phyloP scores from a whole-genome alignment of 2,113 vertebrate species.

The Xerus inauris region DNA sequence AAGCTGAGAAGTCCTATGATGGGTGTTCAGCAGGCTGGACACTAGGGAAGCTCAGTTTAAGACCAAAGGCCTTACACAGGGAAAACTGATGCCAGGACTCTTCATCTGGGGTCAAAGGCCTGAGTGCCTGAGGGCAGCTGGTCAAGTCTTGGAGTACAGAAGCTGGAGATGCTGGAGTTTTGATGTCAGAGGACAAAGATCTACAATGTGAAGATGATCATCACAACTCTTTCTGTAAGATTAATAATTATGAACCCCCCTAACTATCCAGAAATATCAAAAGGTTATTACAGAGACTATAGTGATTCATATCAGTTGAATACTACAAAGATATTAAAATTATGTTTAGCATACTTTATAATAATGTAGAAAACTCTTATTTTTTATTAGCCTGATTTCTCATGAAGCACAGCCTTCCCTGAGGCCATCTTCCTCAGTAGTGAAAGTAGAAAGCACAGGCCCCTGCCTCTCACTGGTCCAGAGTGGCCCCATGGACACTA shows the following conservation, averaged over 20 bases:
- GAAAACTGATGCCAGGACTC: neutral
- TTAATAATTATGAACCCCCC: neutral
- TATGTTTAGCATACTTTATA: neutral
- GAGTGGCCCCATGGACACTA: neutral
- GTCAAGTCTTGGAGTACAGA: neutral
- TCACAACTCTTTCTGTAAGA: constrained; percentile 8
- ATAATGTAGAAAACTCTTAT: neutral
- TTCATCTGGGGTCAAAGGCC: neutral
- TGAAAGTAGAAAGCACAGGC: neutral
- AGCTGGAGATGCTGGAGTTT: neutral
- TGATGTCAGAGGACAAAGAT: neutral
- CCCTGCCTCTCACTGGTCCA: neutral
- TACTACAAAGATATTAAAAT: neutral
- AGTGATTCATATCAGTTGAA: neutral
- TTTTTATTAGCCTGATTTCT: neutral
- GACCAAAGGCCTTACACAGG: neutral
- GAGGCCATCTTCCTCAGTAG: neutral
- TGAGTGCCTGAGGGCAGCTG: neutral
- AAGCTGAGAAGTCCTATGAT: neutral
- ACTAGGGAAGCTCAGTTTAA: neutral
- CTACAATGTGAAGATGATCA: neutral
- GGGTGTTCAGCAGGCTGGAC: neutral
- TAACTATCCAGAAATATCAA: neutral
- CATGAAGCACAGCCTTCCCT: neutral
- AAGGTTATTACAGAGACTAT: neutral